Evolutionary conservation across 2,797 vertebrate species (phyloP), one percentile per base, ranked within the genome.

Genomic region (Coilia nasus): DNA sequence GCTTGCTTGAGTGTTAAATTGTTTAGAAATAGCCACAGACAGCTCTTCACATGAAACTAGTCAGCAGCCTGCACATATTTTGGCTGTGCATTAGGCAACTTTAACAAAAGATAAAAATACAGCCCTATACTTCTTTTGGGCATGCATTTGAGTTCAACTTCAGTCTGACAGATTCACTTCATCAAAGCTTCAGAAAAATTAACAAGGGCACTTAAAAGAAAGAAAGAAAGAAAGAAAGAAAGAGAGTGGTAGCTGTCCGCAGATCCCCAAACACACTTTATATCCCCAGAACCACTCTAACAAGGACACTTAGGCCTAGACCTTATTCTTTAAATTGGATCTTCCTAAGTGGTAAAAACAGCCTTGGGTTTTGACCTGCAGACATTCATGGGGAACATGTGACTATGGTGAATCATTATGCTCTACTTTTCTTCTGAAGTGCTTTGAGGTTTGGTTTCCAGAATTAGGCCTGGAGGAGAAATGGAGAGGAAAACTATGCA

Each of bases 261-360:
- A 35, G 14, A 2, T 64, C 60, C 60, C 60, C n/a, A 31, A 28
- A 71, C 31, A 78, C 71, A 75, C 67, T 14, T 54, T 54, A 4
- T 47, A 4, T 54, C 50, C 50, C 50, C 14, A 75, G 23, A n/a
- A 64, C 59, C 59, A 62, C 60, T 64, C 23, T 25, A 25, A 64
- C 50, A 41, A 17, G 28, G 15, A 75, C 28, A 75, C 35, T 78
- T 4, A 9, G 35, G 21, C 71, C 71, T 4, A 9, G 35, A 44
- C 71, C 71, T 78, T 64, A 64, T 64, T 21, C 71, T 78, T 78
- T 78, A 78, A 78, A 78, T 78, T 78, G 41, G 71, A 78, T 78
- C 17, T 78, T 35, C 71, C 17, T 41, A 35, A 71, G 67, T 41
- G 31, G 71, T 78, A 78, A 41, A 78, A 78, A 78, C 31, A 78